phyloP scores from a whole-genome alignment of 1,140 invertebrate species.

The Eumaeus atala region DNA sequence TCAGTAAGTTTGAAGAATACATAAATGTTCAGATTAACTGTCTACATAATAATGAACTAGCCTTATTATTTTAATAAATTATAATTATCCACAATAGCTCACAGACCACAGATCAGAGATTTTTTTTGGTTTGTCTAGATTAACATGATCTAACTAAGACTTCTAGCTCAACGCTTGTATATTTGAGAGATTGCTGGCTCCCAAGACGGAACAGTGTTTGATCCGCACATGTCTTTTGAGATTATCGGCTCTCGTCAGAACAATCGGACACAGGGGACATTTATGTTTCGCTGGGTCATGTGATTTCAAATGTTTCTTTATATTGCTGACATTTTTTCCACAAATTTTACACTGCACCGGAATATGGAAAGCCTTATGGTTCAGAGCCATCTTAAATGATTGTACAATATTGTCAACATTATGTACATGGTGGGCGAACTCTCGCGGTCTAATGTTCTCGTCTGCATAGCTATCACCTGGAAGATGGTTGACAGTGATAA shows the following conservation, averaged over 20 bases:
- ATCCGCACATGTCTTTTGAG: slow-evolving; percentile 81
- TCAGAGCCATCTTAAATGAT: slow-evolving; percentile 43
- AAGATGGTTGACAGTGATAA: slow-evolving; percentile 43
- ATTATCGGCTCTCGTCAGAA: slow-evolving; percentile 81
- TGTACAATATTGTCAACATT: slow-evolving; percentile 16
- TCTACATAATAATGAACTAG: not conserved
- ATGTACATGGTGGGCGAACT: slow-evolving; percentile 52
- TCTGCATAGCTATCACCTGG: slow-evolving; percentile 66
- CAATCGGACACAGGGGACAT: slow-evolving; percentile 80
- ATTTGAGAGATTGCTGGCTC: slow-evolving; percentile 47
- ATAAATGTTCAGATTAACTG: not conserved
- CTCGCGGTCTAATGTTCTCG: slow-evolving; percentile 57
- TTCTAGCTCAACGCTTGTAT: slow-evolving; percentile 50
- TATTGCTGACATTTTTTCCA: slow-evolving; percentile 82
- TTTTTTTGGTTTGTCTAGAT: slow-evolving; percentile 24
- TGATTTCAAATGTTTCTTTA: slow-evolving; percentile 82
- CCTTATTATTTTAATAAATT: slow-evolving; percentile 1
- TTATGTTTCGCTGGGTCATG: slow-evolving; percentile 81
- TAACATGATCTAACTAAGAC: slow-evolving; percentile 3
- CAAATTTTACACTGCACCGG: slow-evolving; percentile 77
- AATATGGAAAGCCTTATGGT: slow-evolving; percentile 41
- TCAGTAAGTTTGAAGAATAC: not conserved
- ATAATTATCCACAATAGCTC: slow-evolving; percentile 4
- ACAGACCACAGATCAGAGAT: slow-evolving; percentile 5
- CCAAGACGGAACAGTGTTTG: slow-evolving; percentile 77